Conservation (phyloP, 2,797 vertebrate genomes). For the Delichon dasypus region DNA sequence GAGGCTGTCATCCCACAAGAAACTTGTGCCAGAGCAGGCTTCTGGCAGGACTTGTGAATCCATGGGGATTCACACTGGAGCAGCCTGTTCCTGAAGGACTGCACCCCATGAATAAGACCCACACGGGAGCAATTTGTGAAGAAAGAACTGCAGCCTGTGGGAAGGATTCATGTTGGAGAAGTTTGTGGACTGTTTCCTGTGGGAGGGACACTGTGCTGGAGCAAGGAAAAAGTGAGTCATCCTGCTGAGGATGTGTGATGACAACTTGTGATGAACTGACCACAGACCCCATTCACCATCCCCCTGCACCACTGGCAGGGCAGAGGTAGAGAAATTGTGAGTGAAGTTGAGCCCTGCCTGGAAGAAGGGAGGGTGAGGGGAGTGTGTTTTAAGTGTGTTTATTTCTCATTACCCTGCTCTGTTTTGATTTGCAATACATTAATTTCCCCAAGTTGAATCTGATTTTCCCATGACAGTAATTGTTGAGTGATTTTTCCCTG, state of each 20-base stretch:
- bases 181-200: background rate
- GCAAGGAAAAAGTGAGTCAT: background rate
- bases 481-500: background rate
- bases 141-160: background rate
- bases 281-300: background rate
- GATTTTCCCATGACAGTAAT: background rate
- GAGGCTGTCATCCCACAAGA: background rate
- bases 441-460: background rate
- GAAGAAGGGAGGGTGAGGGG: background rate
- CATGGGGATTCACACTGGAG: rapidly evolving
- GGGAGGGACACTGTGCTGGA: background rate
- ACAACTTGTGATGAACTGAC: background rate
- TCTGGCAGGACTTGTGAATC: background rate
- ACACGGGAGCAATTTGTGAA: background rate
- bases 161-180: background rate
- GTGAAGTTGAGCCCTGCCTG: background rate
- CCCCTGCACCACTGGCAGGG: rapidly evolving
- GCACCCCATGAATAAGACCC: background rate
- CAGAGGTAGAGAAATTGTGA: background rate
- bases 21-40: background rate
- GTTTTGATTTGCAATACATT: background rate
- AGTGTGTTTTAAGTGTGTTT: background rate
- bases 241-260: background rate
- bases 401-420: background rate
- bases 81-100: background rate